Conservation (phyloP, 1,140 invertebrate species). For the Drosophila subpulchrella region DNA sequence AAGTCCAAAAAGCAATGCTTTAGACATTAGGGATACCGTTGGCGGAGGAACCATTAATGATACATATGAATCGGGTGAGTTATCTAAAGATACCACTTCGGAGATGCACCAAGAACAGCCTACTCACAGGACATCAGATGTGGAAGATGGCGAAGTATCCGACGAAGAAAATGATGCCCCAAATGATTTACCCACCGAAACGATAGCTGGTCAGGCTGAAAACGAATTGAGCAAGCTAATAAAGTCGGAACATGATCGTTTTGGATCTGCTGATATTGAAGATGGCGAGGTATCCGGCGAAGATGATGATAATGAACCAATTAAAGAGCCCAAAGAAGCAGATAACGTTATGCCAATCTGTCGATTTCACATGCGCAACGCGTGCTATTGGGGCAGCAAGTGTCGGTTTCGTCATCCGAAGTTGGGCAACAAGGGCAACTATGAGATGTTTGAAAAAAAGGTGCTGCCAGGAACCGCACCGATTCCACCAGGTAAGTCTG, state of each 20-base stretch:
- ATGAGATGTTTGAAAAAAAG: slow-evolving; percentile 54
- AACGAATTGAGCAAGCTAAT: background rate
- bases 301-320: background rate
- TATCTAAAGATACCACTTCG: background rate
- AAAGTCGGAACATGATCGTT: background rate
- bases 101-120: background rate
- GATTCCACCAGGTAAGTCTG: background rate
- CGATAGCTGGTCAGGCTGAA: slow-evolving; percentile 24
- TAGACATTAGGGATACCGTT: background rate
- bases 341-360: slow-evolving; percentile 24
- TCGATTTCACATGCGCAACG: slow-evolving; percentile 24
- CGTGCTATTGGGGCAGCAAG: slow-evolving; percentile 31
- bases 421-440: slow-evolving; percentile 24
- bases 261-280: slow-evolving; percentile 10
- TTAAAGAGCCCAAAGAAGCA: background rate
- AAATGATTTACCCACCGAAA: background rate
- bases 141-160: slow-evolving; percentile 57
- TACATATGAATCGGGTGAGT: background rate
- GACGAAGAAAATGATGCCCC: background rate
- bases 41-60: background rate
- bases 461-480: slow-evolving; percentile 3
- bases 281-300: slow-evolving; percentile 45
- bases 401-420: slow-evolving; percentile 47
- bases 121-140: background rate
- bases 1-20: background rate